Evolutionary conservation across 2,113 vertebrate species (phyloP).

Genomic region (Clarias macrocephalus): DNA sequence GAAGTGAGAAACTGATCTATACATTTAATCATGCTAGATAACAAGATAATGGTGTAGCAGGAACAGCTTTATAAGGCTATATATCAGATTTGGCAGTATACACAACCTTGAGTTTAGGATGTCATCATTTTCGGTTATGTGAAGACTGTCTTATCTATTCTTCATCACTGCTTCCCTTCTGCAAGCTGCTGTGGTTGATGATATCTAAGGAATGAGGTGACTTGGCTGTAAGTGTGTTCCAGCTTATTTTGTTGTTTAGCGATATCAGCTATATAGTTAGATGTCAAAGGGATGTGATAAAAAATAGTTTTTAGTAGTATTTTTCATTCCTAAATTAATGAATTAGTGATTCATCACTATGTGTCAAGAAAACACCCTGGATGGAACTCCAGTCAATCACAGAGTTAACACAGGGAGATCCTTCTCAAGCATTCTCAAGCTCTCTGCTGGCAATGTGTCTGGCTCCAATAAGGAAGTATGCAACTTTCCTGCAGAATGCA

Average conservation of each 20-base stretch:
- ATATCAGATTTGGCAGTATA: background rate
- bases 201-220: background rate
- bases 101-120: background rate
- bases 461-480: background rate
- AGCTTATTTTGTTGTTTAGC: background rate
- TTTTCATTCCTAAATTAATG: background rate
- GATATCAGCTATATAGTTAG: background rate
- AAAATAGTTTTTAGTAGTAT: background rate
- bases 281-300: background rate
- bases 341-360: background rate
- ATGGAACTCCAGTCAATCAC: background rate
- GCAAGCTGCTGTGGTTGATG: background rate
- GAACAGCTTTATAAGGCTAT: conserved; percentile 4
- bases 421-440: background rate
- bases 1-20: background rate
- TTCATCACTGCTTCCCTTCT: background rate
- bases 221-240: background rate
- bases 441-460: background rate
- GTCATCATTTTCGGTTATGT: background rate
- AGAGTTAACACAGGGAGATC: background rate
- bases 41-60: background rate
- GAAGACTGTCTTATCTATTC: background rate
- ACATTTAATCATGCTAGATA: background rate
- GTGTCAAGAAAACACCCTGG: background rate
- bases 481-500: background rate